Evolutionary conservation across 2,888 invertebrate species (phyloP), one percentile per base, ranked within the genome.

Genomic region (Amblyjoppa proteus): DNA sequence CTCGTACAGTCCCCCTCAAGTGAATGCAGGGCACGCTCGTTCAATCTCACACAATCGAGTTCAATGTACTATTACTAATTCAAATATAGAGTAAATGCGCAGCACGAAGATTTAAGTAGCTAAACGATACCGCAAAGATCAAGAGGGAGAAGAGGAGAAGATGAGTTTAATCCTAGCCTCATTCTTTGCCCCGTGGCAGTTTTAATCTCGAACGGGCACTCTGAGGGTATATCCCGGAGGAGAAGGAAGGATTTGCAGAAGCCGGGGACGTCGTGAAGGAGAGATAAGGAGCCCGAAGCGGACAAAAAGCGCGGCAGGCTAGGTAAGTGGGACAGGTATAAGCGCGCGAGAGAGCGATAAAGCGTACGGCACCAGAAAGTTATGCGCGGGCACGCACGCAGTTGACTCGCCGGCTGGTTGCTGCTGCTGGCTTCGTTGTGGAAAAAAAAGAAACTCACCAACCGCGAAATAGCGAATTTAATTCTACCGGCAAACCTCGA

Each of bases 241-340:
- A 77, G 73, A 82, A 61, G 74, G 79, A 86, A 86, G 86, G 83
- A 86, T 88, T 88, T 86, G 83, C 87, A 84, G 83, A 86, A 85
- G 85, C 82, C 85, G 61, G 82, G 28, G 38, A 49, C 71, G 75
- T 69, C 83, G 85, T 56, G 86, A 87, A 85, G 80, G 77, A 81
- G 71, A 83, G 88, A 88, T 88, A 88, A 87, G 86, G 82, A 81
- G 75, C 80, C 70, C 58, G 83, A 61, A 81, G 74, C 64, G 75
- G 69, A 75, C 69, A 75, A 74, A 81, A 79, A 75, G 38, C 71
- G 76, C 90, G 91, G 91, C 88, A 90, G 88, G 64, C 88, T 80
- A 76, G 89, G 91, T 91, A 93, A 93, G 93, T 93, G 90, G 93
- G 92, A 92, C 93, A 92, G 92, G 92, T 92, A 80, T 76, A 91